phyloP scores from a whole-genome alignment of 2,113 vertebrate species.

The Taurulus bubalis region DNA sequence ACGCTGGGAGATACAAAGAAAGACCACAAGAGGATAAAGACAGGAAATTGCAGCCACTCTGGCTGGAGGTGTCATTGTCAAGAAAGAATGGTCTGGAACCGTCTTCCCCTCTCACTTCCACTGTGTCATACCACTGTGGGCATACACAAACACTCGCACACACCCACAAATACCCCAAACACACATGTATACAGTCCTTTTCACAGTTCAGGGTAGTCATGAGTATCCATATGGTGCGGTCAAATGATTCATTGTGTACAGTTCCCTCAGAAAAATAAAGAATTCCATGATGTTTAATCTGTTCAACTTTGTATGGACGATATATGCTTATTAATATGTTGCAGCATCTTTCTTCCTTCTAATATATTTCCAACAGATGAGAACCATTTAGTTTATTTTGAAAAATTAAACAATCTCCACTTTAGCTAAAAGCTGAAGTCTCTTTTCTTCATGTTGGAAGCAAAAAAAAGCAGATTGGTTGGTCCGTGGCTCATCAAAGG shows the following conservation, averaged over 20 bases:
- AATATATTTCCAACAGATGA: constrained; percentile 2
- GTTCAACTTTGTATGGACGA: background rate
- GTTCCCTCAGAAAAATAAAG: constrained; percentile 3
- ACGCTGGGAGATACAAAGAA: constrained; percentile 88
- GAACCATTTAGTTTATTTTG: background rate
- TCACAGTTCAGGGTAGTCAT: background rate
- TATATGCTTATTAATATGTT: background rate
- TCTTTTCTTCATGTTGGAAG: constrained; percentile 17
- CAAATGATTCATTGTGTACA: background rate
- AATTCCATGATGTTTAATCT: constrained; percentile 11
- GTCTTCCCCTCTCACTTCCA: constrained; percentile 54
- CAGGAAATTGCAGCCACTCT: constrained; percentile 80
- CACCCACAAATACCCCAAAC: constrained; percentile 38
- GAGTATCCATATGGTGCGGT: background rate
- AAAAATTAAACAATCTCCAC: background rate
- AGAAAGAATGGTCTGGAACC: constrained; percentile 30
- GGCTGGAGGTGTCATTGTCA: constrained; percentile 90
- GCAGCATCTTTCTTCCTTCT: background rate
- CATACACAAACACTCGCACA: constrained; percentile 3
- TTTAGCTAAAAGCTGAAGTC: background rate
- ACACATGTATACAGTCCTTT: constrained; percentile 7
- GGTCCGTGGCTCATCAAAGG: background rate
- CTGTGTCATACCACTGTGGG: constrained; percentile 36
- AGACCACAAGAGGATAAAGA: constrained; percentile 89
- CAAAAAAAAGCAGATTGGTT: background rate